phyloP scores from a whole-genome alignment of 2,113 vertebrate genomes.

The Peromyscus polionotus region DNA sequence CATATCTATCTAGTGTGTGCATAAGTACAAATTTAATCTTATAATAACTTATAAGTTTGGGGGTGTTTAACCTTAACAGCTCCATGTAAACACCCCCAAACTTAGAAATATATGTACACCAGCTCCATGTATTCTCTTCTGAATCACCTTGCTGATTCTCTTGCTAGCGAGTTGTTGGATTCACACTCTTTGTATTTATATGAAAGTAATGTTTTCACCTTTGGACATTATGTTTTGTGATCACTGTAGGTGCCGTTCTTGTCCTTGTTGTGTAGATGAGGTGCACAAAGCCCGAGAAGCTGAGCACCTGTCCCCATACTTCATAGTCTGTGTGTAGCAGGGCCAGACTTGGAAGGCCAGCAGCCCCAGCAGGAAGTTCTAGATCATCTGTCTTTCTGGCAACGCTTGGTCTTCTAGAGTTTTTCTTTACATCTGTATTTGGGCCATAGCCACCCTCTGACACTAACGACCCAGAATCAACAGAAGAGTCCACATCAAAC shows the following conservation, averaged over 20 bases:
- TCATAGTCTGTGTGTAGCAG: fast-evolving
- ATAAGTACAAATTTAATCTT: background rate
- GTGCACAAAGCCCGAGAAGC: background rate
- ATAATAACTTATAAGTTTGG: background rate
- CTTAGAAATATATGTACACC: background rate
- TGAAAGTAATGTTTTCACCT: background rate
- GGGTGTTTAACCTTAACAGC: too few relatives aligned
- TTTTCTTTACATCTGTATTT: background rate
- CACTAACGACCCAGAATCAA: conserved; percentile 12
- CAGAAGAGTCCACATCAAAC: conserved; percentile 20
- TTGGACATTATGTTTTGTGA: background rate
- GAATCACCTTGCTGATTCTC: background rate
- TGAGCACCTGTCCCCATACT: background rate
- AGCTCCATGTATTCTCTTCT: background rate
- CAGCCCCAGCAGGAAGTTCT: background rate
- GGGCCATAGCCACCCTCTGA: background rate
- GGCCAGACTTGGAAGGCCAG: background rate
- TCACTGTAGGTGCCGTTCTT: background rate
- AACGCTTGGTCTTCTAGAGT: background rate
- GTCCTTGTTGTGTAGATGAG: background rate
- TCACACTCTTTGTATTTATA: background rate
- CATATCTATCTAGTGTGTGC: background rate
- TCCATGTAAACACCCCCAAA: background rate
- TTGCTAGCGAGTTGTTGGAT: background rate
- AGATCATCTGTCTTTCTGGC: background rate